Conservation (phyloP, 2,797 vertebrate species). For the Lemur catta region DNA sequence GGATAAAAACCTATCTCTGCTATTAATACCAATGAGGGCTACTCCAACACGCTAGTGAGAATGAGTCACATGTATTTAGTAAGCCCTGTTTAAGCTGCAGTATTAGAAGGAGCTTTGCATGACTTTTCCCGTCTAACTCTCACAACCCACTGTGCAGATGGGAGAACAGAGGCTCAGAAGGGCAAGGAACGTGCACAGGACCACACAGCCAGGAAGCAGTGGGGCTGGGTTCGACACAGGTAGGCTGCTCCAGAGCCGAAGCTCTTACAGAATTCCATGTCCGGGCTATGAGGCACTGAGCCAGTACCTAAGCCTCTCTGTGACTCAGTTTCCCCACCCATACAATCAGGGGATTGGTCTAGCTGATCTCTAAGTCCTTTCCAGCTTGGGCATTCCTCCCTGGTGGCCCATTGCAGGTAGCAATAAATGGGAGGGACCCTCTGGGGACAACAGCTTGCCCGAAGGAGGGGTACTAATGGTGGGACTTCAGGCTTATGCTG, state of each 20-base stretch:
- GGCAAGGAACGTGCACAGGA: neutral
- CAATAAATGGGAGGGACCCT: neutral
- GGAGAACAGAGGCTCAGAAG: slow-evolving; percentile 2
- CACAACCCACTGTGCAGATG: neutral
- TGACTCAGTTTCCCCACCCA: slow-evolving; percentile 18
- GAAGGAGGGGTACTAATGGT: neutral
- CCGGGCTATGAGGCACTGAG: neutral
- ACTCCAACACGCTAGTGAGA: neutral
- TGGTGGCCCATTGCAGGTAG: neutral
- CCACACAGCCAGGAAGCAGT: neutral
- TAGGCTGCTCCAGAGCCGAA: neutral
- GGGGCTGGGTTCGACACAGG: neutral
- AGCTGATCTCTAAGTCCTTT: neutral
- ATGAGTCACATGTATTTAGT: neutral
- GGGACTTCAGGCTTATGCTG: neutral
- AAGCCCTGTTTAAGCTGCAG: neutral
- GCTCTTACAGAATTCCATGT: neutral
- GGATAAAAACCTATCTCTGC: neutral
- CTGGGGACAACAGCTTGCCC: neutral
- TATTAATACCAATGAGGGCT: neutral
- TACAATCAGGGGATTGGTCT: neutral
- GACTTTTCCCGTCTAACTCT: neutral
- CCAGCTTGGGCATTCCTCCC: neutral
- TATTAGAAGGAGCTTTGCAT: neutral
- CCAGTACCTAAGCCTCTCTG: neutral